Conservation (phyloP, 2,797 vertebrate species). For the Thamnophis elegans region DNA sequence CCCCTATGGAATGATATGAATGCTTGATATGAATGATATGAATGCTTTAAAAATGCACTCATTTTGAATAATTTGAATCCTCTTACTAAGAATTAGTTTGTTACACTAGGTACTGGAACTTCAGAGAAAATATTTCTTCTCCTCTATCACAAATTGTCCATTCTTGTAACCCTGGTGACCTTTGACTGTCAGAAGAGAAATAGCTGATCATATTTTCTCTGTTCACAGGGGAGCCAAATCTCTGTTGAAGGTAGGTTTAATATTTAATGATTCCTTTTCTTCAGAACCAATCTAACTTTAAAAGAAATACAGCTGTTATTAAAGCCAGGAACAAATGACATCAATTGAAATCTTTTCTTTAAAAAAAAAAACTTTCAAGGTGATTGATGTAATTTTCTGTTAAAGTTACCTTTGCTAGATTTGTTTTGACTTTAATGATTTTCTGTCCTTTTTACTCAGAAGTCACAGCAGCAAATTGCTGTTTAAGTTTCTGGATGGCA, state of each 20-base stretch:
- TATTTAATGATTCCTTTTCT: conserved; percentile 70
- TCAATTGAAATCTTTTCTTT: conserved; percentile 74
- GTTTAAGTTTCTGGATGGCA: conserved; percentile 71
- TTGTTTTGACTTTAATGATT: conserved; percentile 92
- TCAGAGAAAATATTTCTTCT: neutral
- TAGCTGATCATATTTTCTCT: conserved; percentile 43
- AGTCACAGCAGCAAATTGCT: conserved; percentile 72
- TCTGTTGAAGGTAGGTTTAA: conserved; percentile 67
- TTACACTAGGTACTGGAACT: neutral
- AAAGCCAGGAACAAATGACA: conserved; percentile 56
- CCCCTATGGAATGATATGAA: neutral
- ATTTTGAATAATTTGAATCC: neutral
- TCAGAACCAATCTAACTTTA: conserved; percentile 64
- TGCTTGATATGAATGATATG: neutral
- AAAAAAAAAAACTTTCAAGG: conserved; percentile 69
- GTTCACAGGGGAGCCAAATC: conserved; percentile 56
- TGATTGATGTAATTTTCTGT: conserved; percentile 92
- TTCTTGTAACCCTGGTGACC: neutral
- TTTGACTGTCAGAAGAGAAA: conserved; percentile 42
- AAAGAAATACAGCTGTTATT: conserved; percentile 57
- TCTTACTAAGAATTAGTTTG: neutral
- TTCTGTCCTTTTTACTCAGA: conserved; percentile 88
- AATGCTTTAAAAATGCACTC: neutral
- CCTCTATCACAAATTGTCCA: neutral
- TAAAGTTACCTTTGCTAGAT: conserved; percentile 90